These are phyloP conservation scores for Dinomys branickii DNA, from an alignment of 2,113 vertebrate genomes.

Conservation along the genomic window DNA sequence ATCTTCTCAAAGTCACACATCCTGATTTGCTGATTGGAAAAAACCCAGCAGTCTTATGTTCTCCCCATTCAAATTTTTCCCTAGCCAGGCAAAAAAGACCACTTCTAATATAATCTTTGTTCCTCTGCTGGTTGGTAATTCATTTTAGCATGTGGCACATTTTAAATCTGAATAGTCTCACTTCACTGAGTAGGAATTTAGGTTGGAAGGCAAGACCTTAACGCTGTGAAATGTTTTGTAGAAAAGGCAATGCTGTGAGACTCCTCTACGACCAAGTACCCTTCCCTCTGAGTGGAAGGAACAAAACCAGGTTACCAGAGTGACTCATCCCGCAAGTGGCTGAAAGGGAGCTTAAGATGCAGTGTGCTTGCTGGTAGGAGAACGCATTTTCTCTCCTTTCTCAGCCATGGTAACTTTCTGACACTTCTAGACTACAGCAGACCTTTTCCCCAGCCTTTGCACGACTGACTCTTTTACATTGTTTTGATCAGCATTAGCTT, in stretches of 20 bases:
- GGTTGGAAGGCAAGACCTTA: constrained; percentile 38
- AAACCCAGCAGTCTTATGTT: not conserved
- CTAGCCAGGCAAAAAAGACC: not conserved
- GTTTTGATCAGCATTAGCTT: not conserved
- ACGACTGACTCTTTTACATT: not conserved
- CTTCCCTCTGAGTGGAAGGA: not conserved
- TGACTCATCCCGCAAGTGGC: not conserved
- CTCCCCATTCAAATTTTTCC: not conserved
- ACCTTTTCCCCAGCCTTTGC: not conserved
- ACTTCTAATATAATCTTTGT: not conserved
- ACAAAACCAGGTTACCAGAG: not conserved
- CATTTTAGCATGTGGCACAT: constrained; percentile 19
- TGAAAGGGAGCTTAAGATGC: not conserved
- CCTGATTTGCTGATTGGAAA: not conserved
- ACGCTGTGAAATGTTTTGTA: constrained; percentile 48
- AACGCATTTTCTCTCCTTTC: not conserved
- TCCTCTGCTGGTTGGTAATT: constrained; percentile 9
- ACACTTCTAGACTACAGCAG: not conserved
- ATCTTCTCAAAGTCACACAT: constrained; percentile 1
- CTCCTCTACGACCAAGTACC: not conserved
- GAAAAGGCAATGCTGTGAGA: not conserved
- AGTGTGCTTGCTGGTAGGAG: not conserved
- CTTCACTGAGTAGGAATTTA: constrained; percentile 54
- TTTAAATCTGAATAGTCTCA: constrained; percentile 45
- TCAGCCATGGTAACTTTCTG: not conserved